Conservation (phyloP, 2,888 invertebrate genomes). For the Thecophora atra region DNA sequence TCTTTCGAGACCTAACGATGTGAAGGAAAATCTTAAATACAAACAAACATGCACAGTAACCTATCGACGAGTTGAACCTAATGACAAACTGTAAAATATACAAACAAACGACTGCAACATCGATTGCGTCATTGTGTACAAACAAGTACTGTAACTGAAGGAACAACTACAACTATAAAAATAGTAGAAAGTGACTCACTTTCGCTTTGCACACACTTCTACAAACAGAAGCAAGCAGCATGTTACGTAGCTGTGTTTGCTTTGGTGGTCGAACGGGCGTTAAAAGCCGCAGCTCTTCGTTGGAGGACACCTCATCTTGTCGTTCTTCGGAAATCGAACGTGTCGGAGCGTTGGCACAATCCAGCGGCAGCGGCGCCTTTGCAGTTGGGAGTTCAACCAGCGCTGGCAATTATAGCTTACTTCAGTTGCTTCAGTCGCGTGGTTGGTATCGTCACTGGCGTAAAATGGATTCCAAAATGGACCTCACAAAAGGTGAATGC, state of each 20-base stretch:
- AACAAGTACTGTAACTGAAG: neutral
- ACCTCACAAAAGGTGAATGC: constrained; percentile 81
- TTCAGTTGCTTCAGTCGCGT: constrained; percentile 67
- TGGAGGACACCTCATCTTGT: constrained; percentile 65
- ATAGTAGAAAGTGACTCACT: constrained; percentile 4
- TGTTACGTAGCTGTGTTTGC: constrained; percentile 66
- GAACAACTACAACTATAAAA: neutral
- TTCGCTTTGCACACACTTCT: neutral
- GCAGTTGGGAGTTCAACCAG: constrained; percentile 39
- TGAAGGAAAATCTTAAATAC: neutral
- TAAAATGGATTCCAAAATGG: constrained; percentile 72
- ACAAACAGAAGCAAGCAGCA: constrained; percentile 44
- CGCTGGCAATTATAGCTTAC: constrained; percentile 57
- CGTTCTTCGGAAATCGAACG: constrained; percentile 66
- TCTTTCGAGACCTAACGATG: neutral
- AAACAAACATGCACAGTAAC: neutral
- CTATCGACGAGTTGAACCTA: neutral
- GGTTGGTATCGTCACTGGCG: constrained; percentile 75
- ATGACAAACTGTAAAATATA: neutral
- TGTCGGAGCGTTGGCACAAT: constrained; percentile 55
- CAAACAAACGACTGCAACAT: neutral
- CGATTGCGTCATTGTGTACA: neutral
- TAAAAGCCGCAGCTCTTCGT: constrained; percentile 65
- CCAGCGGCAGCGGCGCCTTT: constrained; percentile 45
- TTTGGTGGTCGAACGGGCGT: constrained; percentile 57